phyloP scores from a whole-genome alignment of 2,888 invertebrate species.

The Congeria kusceri region DNA sequence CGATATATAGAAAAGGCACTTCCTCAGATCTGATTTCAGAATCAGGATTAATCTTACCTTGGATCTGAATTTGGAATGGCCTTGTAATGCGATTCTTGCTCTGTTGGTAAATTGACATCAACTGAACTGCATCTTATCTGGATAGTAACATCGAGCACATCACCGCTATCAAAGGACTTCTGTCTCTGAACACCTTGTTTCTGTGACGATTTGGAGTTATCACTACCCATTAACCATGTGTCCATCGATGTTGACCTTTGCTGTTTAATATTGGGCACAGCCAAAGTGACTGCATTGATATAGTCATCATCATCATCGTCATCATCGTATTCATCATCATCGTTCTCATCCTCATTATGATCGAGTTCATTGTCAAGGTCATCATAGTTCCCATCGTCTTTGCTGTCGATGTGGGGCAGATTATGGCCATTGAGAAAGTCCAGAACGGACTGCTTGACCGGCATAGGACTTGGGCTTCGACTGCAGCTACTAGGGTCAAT shows the following conservation, averaged over 20 bases:
- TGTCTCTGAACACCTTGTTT: conserved; percentile 65
- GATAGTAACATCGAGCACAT: conserved; percentile 69
- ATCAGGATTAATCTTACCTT: conserved; percentile 32
- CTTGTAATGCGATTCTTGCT: conserved; percentile 70
- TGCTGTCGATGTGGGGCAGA: conserved; percentile 56
- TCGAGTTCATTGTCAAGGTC: conserved; percentile 26
- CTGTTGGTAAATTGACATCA: conserved; percentile 79
- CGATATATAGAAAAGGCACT: no score
- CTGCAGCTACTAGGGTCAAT: conserved; percentile 11
- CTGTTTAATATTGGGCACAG: conserved; percentile 79
- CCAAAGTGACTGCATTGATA: conserved; percentile 78
- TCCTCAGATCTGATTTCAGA: no score
- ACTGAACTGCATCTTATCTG: conserved; percentile 81
- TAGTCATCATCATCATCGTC: conserved; percentile 57
- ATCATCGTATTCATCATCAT: conserved; percentile 45
- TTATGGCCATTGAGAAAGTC: conserved; percentile 46
- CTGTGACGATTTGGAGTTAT: conserved; percentile 12
- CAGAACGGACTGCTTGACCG: conserved; percentile 18
- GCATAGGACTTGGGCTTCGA: conserved; percentile 25
- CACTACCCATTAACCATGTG: conserved; percentile 64
- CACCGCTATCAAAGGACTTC: conserved; percentile 74
- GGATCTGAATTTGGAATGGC: conserved; percentile 69
- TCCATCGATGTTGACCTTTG: conserved; percentile 81
- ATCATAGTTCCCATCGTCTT: conserved; percentile 44
- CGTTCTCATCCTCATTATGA: conserved; percentile 35